These are phyloP conservation scores for Vireo griseus DNA, from an alignment of 2,797 vertebrate genomes.

Conservation along the genomic window DNA sequence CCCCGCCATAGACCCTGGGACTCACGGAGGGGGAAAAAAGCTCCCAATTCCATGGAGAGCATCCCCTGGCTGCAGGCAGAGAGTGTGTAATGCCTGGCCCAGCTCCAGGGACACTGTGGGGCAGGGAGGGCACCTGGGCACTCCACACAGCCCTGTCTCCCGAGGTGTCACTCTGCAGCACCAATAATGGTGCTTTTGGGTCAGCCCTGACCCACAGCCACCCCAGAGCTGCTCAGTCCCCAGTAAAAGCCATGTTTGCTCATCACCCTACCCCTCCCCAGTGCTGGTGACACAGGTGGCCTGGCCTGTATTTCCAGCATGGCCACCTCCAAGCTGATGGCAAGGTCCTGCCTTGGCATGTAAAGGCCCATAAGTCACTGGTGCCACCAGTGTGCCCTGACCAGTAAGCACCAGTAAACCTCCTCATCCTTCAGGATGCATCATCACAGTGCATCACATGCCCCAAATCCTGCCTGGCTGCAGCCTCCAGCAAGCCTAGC, in stretches of 20 bases:
- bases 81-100: background rate
- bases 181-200: rapidly evolving
- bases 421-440: background rate
- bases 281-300: background rate
- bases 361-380: background rate
- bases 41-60: background rate
- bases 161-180: background rate
- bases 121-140: background rate
- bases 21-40: background rate
- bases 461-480: background rate
- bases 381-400: background rate
- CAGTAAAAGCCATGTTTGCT: background rate
- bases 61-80: rapidly evolving
- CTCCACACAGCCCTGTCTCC: background rate
- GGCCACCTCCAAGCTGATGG: background rate
- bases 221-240: background rate
- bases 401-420: rapidly evolving
- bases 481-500: background rate
- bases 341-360: background rate
- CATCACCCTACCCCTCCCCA: background rate
- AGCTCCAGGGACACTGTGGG: background rate
- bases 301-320: background rate
- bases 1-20: rapidly evolving
- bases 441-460: rapidly evolving
- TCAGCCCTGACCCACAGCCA: rapidly evolving